Percentiles rank a stretch among this genome's conserved stretches.
Conservation (phyloP, 2,113 vertebrate species). For the Salvelinus fontinalis region DNA sequence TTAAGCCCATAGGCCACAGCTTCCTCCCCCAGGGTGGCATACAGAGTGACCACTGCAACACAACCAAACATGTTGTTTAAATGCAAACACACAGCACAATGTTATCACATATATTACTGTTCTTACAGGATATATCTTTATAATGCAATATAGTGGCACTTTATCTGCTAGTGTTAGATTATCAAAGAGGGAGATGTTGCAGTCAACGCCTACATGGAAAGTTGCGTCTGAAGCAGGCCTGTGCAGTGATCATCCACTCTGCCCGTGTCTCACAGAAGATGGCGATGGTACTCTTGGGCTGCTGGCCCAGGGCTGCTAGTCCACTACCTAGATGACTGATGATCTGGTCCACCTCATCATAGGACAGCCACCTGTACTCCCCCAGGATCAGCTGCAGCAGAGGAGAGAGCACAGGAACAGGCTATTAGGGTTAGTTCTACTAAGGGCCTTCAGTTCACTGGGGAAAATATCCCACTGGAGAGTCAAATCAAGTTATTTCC, state of each 20-base stretch:
- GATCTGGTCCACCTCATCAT: conserved; percentile 80
- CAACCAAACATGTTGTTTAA: background rate
- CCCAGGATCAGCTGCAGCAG: conserved; percentile 85
- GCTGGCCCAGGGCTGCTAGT: conserved; percentile 84
- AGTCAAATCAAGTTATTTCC: background rate
- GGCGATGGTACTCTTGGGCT: conserved; percentile 84
- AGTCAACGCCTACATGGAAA: conserved; percentile 83
- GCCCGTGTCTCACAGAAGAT: conserved; percentile 96
- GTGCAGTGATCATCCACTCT: conserved; percentile 94
- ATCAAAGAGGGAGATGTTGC: background rate
- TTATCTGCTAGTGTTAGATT: background rate
- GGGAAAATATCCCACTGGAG: background rate
- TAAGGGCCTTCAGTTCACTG: background rate
- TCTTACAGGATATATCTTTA: background rate
- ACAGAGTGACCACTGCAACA: conserved; percentile 89
- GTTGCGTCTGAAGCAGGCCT: conserved; percentile 92
- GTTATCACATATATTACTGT: background rate
- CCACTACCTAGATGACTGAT: conserved; percentile 82
- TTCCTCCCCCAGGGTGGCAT: conserved; percentile 93
- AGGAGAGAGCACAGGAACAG: conserved; percentile 1
- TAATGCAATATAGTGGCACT: too few species aligned
- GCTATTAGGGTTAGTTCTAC: background rate
- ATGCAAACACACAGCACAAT: conserved; percentile 45
- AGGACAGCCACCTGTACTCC: conserved; percentile 88
- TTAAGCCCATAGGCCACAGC: conserved; percentile 90